Evolutionary conservation across 2,113 vertebrate genomes (phyloP).

Genomic region (Petroica traversi): DNA sequence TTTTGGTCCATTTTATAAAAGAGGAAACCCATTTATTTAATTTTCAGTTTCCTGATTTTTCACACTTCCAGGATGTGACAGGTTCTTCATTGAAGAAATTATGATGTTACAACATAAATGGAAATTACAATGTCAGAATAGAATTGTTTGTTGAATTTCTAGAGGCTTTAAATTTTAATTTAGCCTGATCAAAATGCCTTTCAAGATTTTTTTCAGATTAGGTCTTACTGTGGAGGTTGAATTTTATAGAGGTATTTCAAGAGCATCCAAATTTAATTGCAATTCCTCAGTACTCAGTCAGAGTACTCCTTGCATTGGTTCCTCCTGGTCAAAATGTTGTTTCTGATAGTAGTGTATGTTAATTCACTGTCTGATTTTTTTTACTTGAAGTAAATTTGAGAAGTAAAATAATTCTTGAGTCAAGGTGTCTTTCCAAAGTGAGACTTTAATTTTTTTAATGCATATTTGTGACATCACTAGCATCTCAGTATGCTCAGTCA

Average conservation of each 20-base stretch:
- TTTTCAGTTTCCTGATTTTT: neutral
- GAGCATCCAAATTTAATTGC: neutral
- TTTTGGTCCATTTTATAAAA: neutral
- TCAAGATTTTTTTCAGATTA: neutral
- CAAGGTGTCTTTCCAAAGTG: neutral
- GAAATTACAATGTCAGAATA: neutral
- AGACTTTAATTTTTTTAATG: neutral
- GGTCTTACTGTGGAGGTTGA: neutral
- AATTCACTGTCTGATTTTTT: neutral
- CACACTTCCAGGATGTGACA: neutral
- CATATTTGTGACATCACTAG: neutral
- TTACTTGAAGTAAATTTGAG: neutral
- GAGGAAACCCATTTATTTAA: fast-evolving
- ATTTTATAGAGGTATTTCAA: neutral
- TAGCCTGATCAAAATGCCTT: neutral
- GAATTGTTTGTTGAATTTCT: neutral
- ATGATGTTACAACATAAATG: neutral
- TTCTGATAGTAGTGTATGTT: neutral
- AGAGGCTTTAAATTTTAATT: neutral
- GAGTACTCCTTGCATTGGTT: neutral
- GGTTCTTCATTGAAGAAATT: neutral
- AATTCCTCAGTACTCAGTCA: neutral
- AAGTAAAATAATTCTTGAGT: neutral
- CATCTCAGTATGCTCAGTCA: neutral
- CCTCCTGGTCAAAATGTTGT: neutral